Evolutionary conservation across 2,797 vertebrate species (phyloP).

Genomic region (Tarsius wallacei): DNA sequence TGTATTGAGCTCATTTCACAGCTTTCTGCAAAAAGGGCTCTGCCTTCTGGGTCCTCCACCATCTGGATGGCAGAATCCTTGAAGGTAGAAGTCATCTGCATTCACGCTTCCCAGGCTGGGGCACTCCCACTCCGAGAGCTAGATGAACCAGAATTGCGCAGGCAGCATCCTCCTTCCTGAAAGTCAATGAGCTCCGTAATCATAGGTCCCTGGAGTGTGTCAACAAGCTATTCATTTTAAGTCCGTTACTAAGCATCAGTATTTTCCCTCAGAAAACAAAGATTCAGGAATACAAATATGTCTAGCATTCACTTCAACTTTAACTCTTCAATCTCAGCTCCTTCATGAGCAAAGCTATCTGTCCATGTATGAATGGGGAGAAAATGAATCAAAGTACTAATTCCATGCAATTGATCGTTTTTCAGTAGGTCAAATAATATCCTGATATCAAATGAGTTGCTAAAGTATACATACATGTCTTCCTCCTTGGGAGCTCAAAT

Average conservation of each 20-base stretch:
- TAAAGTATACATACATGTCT: background rate
- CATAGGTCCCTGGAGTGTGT: background rate
- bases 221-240: background rate
- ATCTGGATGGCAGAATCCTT: background rate
- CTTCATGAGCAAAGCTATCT: background rate
- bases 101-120: background rate
- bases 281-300: background rate
- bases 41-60: background rate
- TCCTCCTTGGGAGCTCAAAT: background rate
- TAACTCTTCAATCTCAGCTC: constrained; percentile 28
- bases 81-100: background rate
- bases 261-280: background rate
- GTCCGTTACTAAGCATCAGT: background rate
- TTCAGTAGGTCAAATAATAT: background rate
- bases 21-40: constrained; percentile 23
- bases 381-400: background rate
- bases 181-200: background rate
- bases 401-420: constrained; percentile 18
- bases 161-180: background rate
- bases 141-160: too few relatives aligned
- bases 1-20: background rate
- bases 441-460: background rate
- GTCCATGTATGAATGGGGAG: background rate
- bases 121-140: background rate
- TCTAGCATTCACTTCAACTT: background rate